Conservation (phyloP, 2,888 invertebrate genomes). For the Nomada flava region DNA sequence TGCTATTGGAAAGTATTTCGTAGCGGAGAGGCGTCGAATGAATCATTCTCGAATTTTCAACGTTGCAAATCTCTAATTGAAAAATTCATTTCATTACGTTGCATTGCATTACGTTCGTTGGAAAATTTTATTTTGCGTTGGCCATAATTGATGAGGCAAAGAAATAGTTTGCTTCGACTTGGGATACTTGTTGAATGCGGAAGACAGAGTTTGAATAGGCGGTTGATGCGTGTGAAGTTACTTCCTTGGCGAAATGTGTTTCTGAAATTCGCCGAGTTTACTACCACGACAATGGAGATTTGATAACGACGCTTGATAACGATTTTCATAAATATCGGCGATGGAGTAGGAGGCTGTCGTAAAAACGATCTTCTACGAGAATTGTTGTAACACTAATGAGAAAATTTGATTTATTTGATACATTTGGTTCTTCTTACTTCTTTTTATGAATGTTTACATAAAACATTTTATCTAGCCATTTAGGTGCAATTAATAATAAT, state of each 20-base stretch:
- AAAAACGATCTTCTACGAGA: slow-evolving; percentile 13
- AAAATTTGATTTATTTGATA: no score
- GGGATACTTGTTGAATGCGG: slow-evolving; percentile 61
- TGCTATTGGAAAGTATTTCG: no score
- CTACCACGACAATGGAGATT: slow-evolving; percentile 32
- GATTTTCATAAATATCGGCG: slow-evolving; percentile 54
- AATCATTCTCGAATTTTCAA: no score
- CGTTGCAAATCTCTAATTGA: no score
- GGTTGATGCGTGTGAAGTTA: slow-evolving; percentile 26
- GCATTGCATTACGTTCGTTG: no score
- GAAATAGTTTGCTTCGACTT: not conserved
- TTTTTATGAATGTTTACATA: no score
- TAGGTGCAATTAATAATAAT: no score
- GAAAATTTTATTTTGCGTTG: no score
- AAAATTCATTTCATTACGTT: no score
- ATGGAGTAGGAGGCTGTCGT: not conserved
- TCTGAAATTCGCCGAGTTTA: slow-evolving; percentile 7
- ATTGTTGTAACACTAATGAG: not conserved
- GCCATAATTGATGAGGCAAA: not conserved
- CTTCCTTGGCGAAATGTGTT: slow-evolving; percentile 6
- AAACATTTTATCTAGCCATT: no score
- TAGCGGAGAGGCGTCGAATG: no score
- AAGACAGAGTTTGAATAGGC: slow-evolving; percentile 38
- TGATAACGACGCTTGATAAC: slow-evolving; percentile 12
- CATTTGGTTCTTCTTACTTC: no score